A percentile compares a stretch with the other conserved stretches of the same genome.
Conservation (phyloP, 2,113 vertebrate genomes). For the Microcebus tavaratra region DNA sequence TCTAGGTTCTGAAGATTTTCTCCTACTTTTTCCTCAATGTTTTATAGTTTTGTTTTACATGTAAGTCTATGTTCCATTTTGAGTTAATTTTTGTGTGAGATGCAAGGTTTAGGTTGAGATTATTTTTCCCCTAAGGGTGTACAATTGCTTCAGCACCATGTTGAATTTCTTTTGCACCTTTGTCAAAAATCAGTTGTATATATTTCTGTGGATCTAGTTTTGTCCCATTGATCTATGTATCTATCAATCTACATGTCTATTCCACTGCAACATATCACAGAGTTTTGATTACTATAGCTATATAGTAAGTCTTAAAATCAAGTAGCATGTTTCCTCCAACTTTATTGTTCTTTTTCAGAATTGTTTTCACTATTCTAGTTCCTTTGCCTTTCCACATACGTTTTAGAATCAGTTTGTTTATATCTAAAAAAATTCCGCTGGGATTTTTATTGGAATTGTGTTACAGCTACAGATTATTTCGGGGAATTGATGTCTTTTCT, state of each 20-base stretch:
- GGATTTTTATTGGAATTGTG: background rate
- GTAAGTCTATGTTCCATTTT: background rate
- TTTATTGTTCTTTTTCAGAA: conserved; percentile 37
- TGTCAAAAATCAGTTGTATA: background rate
- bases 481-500: background rate
- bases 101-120: background rate
- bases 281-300: background rate
- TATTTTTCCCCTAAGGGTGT: background rate
- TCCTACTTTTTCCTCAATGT: background rate
- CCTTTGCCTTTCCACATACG: background rate
- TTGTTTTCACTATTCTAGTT: background rate
- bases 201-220: background rate
- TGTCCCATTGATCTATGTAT: background rate
- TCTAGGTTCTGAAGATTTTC: background rate
- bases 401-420: conserved; percentile 42
- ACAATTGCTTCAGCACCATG: background rate
- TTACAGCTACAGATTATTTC: background rate
- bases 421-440: conserved; percentile 5
- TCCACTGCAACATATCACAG: background rate
- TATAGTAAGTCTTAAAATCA: conserved; percentile 33
- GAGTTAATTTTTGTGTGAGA: conserved; percentile 9
- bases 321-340: background rate
- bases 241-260: background rate
- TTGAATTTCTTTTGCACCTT: conserved; percentile 45
- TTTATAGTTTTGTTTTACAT: conserved; percentile 11